A percentile compares a stretch with the other conserved stretches of the same genome.
These are phyloP conservation scores for Aldrovandia affinis DNA, from an alignment of 2,797 vertebrate species.

Conservation along the genomic window DNA sequence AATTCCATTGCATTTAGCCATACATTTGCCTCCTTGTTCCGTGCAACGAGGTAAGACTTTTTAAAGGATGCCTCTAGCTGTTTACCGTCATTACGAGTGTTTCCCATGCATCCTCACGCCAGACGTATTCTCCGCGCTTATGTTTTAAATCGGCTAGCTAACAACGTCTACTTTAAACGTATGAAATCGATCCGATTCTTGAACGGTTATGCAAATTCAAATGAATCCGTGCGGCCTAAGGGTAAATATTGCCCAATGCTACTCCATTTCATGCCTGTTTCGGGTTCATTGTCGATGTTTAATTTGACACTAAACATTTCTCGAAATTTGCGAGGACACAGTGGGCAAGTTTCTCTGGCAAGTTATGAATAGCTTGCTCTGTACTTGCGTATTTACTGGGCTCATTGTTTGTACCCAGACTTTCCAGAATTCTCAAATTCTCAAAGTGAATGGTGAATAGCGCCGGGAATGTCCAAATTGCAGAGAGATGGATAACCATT, in stretches of 20 bases:
- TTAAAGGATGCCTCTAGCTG: too few species aligned
- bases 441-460: not conserved
- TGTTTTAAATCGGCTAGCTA: too few species aligned
- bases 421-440: not conserved
- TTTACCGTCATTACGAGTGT: too few species aligned
- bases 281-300: not conserved
- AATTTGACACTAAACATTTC: not conserved
- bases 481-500: not conserved
- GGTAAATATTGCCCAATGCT: not conserved
- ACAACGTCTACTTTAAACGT: too few species aligned
- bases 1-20: too few species aligned
- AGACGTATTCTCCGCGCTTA: too few species aligned
- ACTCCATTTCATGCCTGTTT: not conserved
- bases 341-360: not conserved
- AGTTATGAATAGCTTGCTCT: constrained; percentile 2
- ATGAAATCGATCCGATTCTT: not conserved
- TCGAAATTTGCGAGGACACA: too few species aligned
- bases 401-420: not conserved
- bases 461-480: not conserved
- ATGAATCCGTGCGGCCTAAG: not conserved
- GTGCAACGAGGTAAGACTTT: too few species aligned
- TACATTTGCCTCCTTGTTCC: too few species aligned
- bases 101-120: too few species aligned
- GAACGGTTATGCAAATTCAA: not conserved
- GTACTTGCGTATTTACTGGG: not conserved